These are phyloP conservation scores for Podargus strigoides DNA, from an alignment of 2,797 vertebrate genomes.

Conservation along the genomic window DNA sequence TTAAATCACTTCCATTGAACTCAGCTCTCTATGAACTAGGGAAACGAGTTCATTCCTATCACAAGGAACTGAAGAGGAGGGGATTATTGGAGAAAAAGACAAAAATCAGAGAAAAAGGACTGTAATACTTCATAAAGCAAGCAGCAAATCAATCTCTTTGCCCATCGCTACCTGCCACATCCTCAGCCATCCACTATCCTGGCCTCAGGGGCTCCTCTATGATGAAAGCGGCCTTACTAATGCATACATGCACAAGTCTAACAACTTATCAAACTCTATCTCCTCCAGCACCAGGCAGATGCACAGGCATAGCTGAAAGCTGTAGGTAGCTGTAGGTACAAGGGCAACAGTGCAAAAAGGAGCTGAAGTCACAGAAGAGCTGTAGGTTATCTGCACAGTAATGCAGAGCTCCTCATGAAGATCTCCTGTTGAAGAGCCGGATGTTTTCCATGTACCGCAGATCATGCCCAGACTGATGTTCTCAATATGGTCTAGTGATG, in stretches of 20 bases:
- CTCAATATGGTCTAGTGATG: background rate
- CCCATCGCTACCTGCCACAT: background rate
- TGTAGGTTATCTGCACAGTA: rapidly evolving
- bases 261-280: background rate
- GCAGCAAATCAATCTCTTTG: background rate
- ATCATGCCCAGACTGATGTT: rapidly evolving
- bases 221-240: rapidly evolving
- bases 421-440: background rate
- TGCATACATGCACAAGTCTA: background rate
- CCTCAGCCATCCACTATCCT: background rate
- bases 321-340: background rate
- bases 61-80: background rate
- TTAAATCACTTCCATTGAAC: background rate
- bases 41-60: background rate
- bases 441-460: background rate
- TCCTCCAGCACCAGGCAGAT: background rate
- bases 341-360: background rate
- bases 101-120: background rate
- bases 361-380: background rate
- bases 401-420: background rate
- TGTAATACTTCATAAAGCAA: background rate
- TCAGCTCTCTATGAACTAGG: rapidly evolving
- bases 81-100: background rate
- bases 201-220: rapidly evolving
- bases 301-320: background rate